These are phyloP conservation scores for Epinotia nisella DNA, from an alignment of 2,888 invertebrate species.

Conservation along the genomic window DNA sequence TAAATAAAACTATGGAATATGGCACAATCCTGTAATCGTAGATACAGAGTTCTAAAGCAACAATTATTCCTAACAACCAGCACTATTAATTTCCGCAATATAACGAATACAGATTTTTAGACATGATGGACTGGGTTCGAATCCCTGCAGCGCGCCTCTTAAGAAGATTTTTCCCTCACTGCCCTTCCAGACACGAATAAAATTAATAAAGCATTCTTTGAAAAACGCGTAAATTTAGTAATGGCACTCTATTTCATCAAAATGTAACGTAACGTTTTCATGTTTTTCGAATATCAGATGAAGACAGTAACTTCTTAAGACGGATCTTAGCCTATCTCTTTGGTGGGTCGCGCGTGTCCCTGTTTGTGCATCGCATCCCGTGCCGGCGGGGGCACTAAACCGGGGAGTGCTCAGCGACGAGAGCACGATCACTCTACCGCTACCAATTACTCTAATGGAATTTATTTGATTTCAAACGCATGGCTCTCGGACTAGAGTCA, in stretches of 20 bases:
- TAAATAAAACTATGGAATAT: too few species aligned
- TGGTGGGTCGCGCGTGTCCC: conserved; percentile 22
- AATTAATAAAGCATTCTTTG: background rate
- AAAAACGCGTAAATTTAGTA: background rate
- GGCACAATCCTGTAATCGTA: too few species aligned
- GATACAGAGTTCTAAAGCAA: too few species aligned
- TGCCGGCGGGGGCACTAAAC: conserved; percentile 24
- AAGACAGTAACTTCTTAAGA: conserved; percentile 2
- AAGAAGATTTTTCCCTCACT: too few species aligned
- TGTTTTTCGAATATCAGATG: background rate
- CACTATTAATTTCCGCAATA: too few species aligned
- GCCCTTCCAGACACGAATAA: too few species aligned
- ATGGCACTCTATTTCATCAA: background rate
- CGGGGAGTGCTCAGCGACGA: conserved; percentile 47
- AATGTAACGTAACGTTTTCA: background rate
- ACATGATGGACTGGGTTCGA: too few species aligned
- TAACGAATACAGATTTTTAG: too few species aligned
- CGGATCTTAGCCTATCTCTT: conserved; percentile 9
- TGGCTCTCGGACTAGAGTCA: conserved; percentile 48
- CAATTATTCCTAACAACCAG: too few species aligned
- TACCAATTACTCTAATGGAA: conserved; percentile 80
- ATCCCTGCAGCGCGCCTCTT: too few species aligned
- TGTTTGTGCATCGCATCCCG: conserved; percentile 27
- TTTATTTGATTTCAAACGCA: conserved; percentile 74
- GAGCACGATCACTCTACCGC: conserved; percentile 63